phyloP scores from a whole-genome alignment of 2,113 vertebrate genomes.

The Podilymbus podiceps region DNA sequence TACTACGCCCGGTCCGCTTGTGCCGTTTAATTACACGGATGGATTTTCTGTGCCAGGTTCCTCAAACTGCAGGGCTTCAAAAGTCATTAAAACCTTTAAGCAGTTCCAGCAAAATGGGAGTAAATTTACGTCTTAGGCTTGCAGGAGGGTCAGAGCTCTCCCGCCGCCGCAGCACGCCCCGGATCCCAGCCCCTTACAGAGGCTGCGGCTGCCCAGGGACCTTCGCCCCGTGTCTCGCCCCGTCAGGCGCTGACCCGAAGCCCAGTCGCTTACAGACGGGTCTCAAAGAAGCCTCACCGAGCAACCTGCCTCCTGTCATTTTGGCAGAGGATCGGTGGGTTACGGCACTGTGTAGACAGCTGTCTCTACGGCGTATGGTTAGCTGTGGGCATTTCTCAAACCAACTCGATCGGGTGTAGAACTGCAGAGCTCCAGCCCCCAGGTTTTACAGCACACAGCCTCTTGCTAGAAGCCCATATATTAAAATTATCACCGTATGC shows the following conservation, averaged over 20 bases:
- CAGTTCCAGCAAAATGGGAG: neutral
- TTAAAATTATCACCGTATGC: neutral
- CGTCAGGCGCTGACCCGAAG: accelerated
- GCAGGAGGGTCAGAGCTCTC: neutral
- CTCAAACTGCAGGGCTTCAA: neutral
- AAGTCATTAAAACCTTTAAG: conserved; percentile 3
- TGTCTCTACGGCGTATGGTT: neutral
- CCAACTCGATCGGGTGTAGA: neutral
- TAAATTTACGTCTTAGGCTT: neutral
- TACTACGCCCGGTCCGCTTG: neutral
- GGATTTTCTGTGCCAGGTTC: neutral
- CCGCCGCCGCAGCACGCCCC: too few species aligned
- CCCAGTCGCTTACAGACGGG: neutral
- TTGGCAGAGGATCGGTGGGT: neutral
- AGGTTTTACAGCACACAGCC: neutral
- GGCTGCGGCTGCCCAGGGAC: neutral
- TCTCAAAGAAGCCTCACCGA: neutral
- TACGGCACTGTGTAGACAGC: neutral
- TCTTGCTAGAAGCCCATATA: neutral
- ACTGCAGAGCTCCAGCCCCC: neutral
- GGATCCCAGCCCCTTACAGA: neutral
- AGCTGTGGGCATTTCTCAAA: neutral
- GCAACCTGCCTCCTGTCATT: neutral
- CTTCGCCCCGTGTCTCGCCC: neutral
- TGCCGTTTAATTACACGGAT: neutral